Evolutionary conservation across 2,797 vertebrate genomes (phyloP).

Genomic region (Esox masquinongy): DNA sequence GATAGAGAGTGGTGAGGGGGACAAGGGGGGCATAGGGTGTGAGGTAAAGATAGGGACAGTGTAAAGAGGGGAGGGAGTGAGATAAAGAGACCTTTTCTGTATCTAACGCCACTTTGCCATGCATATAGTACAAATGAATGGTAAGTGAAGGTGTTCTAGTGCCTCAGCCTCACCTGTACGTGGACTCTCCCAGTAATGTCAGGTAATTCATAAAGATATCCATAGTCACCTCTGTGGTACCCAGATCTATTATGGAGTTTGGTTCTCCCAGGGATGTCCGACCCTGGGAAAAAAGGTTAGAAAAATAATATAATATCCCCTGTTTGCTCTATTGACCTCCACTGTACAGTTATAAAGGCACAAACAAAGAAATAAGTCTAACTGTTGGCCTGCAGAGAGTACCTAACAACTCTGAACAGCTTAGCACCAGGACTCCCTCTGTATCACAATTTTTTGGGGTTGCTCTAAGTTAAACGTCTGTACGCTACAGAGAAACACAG

Average conservation of each 20-base stretch:
- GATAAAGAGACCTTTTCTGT: neutral
- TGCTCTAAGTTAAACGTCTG: neutral
- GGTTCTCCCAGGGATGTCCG: conserved; percentile 86
- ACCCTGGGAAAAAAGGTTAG: conserved; percentile 69
- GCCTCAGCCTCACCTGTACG: conserved; percentile 66
- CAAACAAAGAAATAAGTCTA: too few relatives aligned
- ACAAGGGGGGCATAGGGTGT: neutral
- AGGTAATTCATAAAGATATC: conserved; percentile 91
- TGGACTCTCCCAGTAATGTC: conserved; percentile 84
- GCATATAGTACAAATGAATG: neutral
- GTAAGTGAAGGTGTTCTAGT: neutral
- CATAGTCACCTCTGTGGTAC: conserved; percentile 89
- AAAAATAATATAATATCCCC: neutral
- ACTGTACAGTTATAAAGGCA: neutral
- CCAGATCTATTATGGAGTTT: conserved; percentile 86
- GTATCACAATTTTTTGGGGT: neutral
- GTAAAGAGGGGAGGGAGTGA: neutral
- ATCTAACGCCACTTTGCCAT: neutral
- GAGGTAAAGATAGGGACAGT: neutral
- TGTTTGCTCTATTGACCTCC: neutral
- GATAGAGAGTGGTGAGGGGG: neutral
- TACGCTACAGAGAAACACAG: neutral
- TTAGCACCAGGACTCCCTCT: neutral
- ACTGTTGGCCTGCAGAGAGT: too few relatives aligned
- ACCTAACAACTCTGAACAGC: too few relatives aligned